Evolutionary conservation across 2,797 vertebrate species (phyloP).

Genomic region (Phataginus tetradactyla): DNA sequence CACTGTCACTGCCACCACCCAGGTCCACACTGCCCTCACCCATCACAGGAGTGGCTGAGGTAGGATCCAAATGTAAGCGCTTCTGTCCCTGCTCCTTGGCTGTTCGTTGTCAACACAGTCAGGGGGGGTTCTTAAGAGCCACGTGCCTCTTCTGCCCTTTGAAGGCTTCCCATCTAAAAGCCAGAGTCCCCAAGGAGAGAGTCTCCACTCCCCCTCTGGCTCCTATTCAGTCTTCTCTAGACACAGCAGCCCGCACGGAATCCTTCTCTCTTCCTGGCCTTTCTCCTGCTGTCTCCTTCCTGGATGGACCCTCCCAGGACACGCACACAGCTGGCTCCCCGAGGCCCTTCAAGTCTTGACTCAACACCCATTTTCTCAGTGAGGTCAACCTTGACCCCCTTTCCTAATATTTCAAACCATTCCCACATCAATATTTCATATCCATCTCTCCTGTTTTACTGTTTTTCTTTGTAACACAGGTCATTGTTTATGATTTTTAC

Average conservation of each 20-base stretch:
- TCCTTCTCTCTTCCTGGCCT: neutral
- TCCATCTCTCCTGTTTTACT: neutral
- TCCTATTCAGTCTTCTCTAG: neutral
- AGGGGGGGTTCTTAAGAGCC: neutral
- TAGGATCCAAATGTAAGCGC: neutral
- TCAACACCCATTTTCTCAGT: neutral
- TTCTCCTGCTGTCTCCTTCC: neutral
- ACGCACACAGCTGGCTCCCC: neutral
- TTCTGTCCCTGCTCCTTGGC: neutral
- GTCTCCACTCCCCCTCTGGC: accelerated
- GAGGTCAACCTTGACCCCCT: neutral
- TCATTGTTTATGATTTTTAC: neutral
- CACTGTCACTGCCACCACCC: too few species aligned
- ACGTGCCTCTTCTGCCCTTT: neutral
- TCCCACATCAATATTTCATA: neutral
- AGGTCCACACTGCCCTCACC: neutral
- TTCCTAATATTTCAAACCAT: neutral
- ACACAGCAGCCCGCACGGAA: accelerated
- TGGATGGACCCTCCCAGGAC: neutral
- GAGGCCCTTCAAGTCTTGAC: neutral
- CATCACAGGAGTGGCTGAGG: neutral
- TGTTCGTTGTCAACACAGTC: neutral
- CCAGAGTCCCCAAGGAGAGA: neutral
- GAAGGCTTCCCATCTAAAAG: neutral
- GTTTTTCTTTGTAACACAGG: neutral